Conservation (phyloP, 2,113 vertebrate species). For the human (Homo sapiens) region DNA sequence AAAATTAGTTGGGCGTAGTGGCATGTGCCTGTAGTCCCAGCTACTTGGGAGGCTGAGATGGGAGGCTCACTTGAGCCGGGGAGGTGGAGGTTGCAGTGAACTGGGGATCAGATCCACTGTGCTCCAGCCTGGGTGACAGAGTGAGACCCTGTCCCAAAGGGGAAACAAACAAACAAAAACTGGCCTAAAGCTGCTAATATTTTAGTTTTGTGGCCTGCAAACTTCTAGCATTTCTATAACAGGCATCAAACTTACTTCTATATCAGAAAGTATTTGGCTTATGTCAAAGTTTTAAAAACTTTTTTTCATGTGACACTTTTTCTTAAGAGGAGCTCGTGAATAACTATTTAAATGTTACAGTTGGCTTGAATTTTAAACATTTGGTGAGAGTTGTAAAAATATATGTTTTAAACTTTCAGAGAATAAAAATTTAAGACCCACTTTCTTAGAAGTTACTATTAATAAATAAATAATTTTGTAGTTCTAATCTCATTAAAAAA, state of each 20-base stretch:
- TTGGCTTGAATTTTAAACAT: constrained; percentile 36
- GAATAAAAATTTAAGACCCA: constrained; percentile 7
- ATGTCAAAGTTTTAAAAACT: constrained; percentile 26
- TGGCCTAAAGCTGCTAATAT: constrained; percentile 42
- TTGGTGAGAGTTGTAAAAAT: not conserved
- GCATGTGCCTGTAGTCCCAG: too few species aligned
- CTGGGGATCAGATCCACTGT: too few species aligned
- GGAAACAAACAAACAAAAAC: not conserved
- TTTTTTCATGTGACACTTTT: not conserved
- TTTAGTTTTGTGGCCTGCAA: not conserved
- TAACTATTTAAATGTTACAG: constrained; percentile 19
- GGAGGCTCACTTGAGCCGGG: too few species aligned
- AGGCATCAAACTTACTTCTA: not conserved
- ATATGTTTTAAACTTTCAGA: not conserved
- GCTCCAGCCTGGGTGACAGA: too few species aligned
- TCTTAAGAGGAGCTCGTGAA: not conserved
- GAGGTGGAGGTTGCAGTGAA: too few species aligned
- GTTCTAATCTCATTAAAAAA: not conserved
- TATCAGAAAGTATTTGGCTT: not conserved
- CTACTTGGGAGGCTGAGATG: too few species aligned
- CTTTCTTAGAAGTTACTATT: not conserved
- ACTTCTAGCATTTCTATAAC: not conserved
- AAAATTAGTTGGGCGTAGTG: too few species aligned
- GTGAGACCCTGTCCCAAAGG: too few species aligned
- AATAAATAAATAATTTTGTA: constrained; percentile 37